These are phyloP conservation scores for Xylophagus ater DNA, from an alignment of 2,888 invertebrate species.

Conservation along the genomic window DNA sequence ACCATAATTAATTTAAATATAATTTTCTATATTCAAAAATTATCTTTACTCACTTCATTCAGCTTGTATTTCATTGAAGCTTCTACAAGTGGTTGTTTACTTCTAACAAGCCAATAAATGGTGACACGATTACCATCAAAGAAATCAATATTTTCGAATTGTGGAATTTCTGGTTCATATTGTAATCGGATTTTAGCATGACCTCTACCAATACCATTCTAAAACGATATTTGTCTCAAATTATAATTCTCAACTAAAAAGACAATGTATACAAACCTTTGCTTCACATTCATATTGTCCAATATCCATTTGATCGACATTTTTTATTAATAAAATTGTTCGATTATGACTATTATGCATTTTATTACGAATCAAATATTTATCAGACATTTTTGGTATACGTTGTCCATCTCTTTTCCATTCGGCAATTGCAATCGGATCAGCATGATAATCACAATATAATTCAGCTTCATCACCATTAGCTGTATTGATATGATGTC, in stretches of 20 bases:
- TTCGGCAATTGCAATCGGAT: constrained; percentile 26
- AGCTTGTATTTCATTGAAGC: constrained; percentile 33
- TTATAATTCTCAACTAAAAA: neutral
- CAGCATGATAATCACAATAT: constrained; percentile 32
- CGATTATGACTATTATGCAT: constrained; percentile 30
- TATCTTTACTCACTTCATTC: constrained; percentile 26
- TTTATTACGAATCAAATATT: constrained; percentile 40
- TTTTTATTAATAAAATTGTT: constrained; percentile 54
- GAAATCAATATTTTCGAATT: constrained; percentile 25
- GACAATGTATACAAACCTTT: constrained; percentile 19
- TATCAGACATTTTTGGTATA: constrained; percentile 25
- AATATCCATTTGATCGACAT: constrained; percentile 53
- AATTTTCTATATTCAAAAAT: neutral
- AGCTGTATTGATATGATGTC: constrained; percentile 32
- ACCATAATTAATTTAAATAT: neutral
- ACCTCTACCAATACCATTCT: constrained; percentile 30
- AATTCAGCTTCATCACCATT: constrained; percentile 27
- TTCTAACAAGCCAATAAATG: constrained; percentile 32
- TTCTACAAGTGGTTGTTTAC: constrained; percentile 32
- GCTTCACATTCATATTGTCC: constrained; percentile 66
- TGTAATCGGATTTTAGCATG: constrained; percentile 27
- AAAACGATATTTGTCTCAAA: constrained; percentile 4
- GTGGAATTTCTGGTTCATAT: constrained; percentile 32
- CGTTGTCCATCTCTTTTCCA: constrained; percentile 29
- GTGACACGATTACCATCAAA: constrained; percentile 28